Evolutionary conservation across 2,113 vertebrate species (phyloP).

Genomic region (human (Homo sapiens)): GRCh38 chr18:23649001-23649500

Average conservation of each 20-base stretch:
- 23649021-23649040: not conserved
- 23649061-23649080: conserved; percentile 81
- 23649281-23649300: not conserved
- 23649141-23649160: conserved; percentile 95
- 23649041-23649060: conserved; percentile 69
- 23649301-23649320: not conserved
- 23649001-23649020: not conserved
- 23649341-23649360: not conserved
- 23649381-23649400: not conserved
- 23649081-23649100: conserved; percentile 99
- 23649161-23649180: conserved; percentile 98
- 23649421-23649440: not conserved
- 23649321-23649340: not conserved
- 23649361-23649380: not conserved
- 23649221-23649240: not conserved
- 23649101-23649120: conserved; percentile 97
- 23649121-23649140: conserved; percentile 94
- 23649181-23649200: conserved; percentile 96
- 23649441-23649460: not conserved
- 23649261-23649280: not conserved
- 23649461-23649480: conserved; percentile 43
- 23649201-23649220: conserved; percentile 32
- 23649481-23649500: conserved; percentile 55
- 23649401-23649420: not conserved
- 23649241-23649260: accelerated